Percentiles rank a stretch among this genome's conserved stretches.
These are phyloP conservation scores for Athene noctua DNA, from an alignment of 2,113 vertebrate genomes.

Conservation along the genomic window DNA sequence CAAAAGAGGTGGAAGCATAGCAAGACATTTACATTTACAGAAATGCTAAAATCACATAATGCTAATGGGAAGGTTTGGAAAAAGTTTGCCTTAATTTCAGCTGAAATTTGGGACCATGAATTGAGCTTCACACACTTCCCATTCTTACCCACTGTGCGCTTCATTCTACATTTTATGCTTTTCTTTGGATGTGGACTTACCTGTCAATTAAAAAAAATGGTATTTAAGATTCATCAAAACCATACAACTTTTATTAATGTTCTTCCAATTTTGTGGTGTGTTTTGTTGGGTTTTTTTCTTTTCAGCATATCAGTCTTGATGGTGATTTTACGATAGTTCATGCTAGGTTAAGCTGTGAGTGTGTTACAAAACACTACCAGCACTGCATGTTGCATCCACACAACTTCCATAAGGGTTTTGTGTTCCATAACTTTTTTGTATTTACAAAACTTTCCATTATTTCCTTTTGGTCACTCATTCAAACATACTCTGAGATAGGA, in stretches of 20 bases:
- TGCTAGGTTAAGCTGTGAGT: background rate
- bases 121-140: background rate
- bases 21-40: background rate
- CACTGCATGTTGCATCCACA: background rate
- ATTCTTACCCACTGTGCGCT: background rate
- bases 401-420: background rate
- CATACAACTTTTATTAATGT: background rate
- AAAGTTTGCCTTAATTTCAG: background rate
- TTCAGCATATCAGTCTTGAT: background rate
- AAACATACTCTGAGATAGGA: background rate
- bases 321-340: background rate
- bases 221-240: background rate
- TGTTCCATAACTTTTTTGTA: background rate
- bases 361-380: background rate
- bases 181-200: background rate
- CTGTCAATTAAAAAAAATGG: no score
- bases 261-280: background rate
- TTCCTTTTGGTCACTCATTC: background rate
- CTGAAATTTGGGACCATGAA: background rate
- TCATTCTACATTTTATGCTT: background rate
- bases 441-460: background rate
- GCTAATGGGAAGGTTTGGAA: background rate
- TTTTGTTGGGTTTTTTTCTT: background rate
- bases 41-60: background rate
- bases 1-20: background rate